Conservation (phyloP, 2,888 invertebrate genomes). For the Stenotaenia linearis region DNA sequence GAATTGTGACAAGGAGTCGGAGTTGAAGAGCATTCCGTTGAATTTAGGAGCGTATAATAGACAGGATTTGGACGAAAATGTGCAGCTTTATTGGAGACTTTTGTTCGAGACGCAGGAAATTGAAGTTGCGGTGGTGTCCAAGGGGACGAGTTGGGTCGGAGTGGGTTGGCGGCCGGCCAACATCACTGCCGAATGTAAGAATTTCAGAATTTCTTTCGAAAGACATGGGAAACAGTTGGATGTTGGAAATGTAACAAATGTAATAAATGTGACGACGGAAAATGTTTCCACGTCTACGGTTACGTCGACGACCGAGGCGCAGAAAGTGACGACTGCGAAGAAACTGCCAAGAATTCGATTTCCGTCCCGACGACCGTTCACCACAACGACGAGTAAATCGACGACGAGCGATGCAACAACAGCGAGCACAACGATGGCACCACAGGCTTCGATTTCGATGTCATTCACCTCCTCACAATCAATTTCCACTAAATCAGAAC, state of each 20-base stretch:
- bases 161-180: constrained; percentile 83
- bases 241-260: no score
- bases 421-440: background rate
- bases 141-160: constrained; percentile 78
- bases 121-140: constrained; percentile 80
- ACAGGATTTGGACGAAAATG: constrained; percentile 65
- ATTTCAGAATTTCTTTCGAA: background rate
- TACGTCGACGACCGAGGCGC: background rate
- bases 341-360: background rate
- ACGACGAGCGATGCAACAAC: background rate
- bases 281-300: background rate
- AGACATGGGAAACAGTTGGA: background rate
- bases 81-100: constrained; percentile 77
- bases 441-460: no score
- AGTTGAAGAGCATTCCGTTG: constrained; percentile 65
- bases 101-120: constrained; percentile 72
- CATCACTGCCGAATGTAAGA: background rate
- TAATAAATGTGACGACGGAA: no score
- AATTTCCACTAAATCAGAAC: no score
- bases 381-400: background rate
- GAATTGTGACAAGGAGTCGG: constrained; percentile 73
- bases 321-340: background rate
- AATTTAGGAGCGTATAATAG: constrained; percentile 66
- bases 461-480: no score
- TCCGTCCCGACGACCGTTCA: background rate